Conservation (phyloP, 1,140 invertebrate genomes). For the Tetramorium simillimum region DNA sequence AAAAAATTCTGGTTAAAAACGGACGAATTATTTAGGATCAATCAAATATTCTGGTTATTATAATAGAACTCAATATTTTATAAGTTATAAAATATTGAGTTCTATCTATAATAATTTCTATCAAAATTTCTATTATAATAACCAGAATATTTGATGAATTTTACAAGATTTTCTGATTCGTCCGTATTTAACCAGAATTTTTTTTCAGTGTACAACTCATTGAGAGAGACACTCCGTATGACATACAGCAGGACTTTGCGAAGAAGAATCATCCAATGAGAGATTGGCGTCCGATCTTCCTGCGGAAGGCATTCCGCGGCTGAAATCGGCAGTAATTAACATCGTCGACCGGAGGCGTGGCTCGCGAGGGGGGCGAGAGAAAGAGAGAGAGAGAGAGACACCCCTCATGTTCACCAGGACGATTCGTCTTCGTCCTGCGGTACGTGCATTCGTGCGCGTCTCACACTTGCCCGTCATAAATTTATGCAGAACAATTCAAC, state of each 20-base stretch:
- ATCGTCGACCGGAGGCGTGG: constrained; percentile 72
- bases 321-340: constrained; percentile 74
- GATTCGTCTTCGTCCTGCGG: constrained; percentile 82
- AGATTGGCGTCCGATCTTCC: constrained; percentile 27
- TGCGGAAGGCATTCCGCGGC: not conserved
- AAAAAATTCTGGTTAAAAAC: no score
- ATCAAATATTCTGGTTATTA: no score
- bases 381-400: not conserved
- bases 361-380: constrained; percentile 66
- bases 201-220: not conserved
- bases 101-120: no score
- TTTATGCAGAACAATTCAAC: constrained; percentile 86
- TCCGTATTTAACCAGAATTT: no score
- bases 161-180: no score
- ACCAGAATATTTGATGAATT: no score
- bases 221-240: not conserved
- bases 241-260: not conserved
- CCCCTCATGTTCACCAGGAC: constrained; percentile 57
- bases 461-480: constrained; percentile 83
- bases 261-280: not conserved
- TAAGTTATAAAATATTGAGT: no score
- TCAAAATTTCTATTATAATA: no score
- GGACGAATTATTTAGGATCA: no score
- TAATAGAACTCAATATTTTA: no score
- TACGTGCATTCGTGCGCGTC: constrained; percentile 74